Evolutionary conservation across 2,113 vertebrate species (phyloP).

Genomic region (Actenoides hombroni): DNA sequence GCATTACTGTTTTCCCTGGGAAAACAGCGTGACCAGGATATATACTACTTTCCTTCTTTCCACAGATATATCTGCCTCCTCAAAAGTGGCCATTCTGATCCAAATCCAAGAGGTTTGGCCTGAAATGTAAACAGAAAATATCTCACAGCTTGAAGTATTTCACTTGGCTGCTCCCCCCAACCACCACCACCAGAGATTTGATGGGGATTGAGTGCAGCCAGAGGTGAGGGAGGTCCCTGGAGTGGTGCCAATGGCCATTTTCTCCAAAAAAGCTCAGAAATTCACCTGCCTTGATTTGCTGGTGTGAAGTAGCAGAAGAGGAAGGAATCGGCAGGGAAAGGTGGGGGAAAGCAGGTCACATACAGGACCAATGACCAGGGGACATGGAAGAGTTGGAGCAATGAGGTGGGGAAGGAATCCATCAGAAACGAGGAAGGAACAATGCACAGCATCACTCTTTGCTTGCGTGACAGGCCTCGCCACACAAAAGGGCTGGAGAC

Average conservation of each 20-base stretch:
- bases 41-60: neutral
- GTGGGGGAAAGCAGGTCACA: neutral
- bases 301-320: neutral
- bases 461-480: neutral
- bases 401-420: neutral
- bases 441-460: neutral
- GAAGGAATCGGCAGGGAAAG: neutral
- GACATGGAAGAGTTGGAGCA: neutral
- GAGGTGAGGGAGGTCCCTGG: slow-evolving; percentile 41
- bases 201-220: slow-evolving; percentile 35
- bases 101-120: slow-evolving; percentile 40
- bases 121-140: neutral
- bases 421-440: neutral
- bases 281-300: neutral
- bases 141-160: slow-evolving; percentile 61
- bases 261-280: neutral
- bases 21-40: neutral
- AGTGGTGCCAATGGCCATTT: neutral
- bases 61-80: neutral
- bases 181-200: neutral
- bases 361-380: rapidly evolving
- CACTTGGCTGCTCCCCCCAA: neutral
- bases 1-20: neutral
- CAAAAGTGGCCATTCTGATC: slow-evolving; percentile 5
- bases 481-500: neutral